Evolutionary conservation across 2,797 vertebrate genomes (phyloP), one percentile per base, ranked within the genome.

Genomic region (Setipinna tenuifilis): DNA sequence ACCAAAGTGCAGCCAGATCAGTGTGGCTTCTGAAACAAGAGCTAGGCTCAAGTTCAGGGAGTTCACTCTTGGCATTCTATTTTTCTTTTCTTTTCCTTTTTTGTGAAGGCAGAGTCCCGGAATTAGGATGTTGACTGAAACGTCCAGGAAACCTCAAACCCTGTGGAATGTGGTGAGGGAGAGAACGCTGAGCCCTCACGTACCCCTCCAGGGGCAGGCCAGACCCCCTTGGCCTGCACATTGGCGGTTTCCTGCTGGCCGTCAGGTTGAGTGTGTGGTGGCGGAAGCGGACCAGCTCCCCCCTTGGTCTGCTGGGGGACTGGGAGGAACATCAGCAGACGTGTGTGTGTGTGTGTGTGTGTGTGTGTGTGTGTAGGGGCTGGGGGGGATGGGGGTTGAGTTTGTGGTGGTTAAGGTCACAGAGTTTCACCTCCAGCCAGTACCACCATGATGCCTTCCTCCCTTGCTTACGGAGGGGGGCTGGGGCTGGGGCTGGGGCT

Each of bases 81-180:
- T 71, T 31, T 71, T 71, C 12, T 71, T 31, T 17, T 71, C 28
- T 10, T 44, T 21, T 19, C 41, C 21, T 41, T 78, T 75, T 75
- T 75, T 35, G 10, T 16, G 28, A 75, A 6, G 12, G 68, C 12
- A 31, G 17, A 75, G 35, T 35, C 31, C 31, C 35, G 71, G 71
- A 78, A 78, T 75, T 75, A 75, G 68, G 68, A 75, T 78, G 71
- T 78, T 78, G 71, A 78, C 31, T 78, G 71, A 78, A 78, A 78
- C 17, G 19, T 35, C 17, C 71, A 78, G 71, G 71, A 78, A 78
- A 78, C 41, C 31, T 41, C 31, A 78, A 78, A 44, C 35, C 44
- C 35, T 11, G 19, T 78, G 71, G 71, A 78, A 78, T 78, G 71
- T 78, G 71, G 71, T 19, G 0, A 21, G 61, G 23, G 31, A 35